phyloP scores from a whole-genome alignment of 2,113 vertebrate genomes.

The Trichechus manatus region DNA sequence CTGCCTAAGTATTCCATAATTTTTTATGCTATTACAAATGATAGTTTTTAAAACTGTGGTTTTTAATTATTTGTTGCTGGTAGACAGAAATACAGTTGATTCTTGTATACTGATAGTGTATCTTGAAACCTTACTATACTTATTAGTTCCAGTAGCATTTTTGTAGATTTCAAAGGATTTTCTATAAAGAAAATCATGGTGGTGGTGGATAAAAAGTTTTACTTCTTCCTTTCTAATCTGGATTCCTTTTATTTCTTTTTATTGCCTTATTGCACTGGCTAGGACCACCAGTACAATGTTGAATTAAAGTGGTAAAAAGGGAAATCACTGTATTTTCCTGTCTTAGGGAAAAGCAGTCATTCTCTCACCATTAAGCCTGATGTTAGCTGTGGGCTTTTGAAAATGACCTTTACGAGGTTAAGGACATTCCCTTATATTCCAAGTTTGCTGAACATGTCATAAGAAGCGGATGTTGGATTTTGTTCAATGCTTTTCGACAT shows the following conservation, averaged over 20 bases:
- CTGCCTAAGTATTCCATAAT: background rate
- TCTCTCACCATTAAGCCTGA: background rate
- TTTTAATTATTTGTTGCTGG: background rate
- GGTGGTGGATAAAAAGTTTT: background rate
- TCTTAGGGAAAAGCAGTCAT: background rate
- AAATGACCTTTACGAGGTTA: background rate
- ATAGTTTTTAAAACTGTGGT: background rate
- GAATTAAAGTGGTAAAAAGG: background rate
- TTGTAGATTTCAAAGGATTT: background rate
- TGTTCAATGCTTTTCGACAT: background rate
- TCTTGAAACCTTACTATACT: background rate
- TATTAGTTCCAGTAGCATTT: background rate
- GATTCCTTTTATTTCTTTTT: background rate
- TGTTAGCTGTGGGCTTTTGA: background rate
- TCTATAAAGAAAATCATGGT: conserved; percentile 5
- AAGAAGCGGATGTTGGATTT: background rate
- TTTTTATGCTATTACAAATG: background rate
- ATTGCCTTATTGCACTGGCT: background rate
- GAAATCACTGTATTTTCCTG: background rate
- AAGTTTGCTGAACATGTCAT: background rate
- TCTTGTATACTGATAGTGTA: background rate
- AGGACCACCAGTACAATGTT: background rate
- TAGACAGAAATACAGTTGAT: no score
- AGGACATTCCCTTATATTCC: background rate
- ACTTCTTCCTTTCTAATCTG: background rate